A percentile compares a stretch with the other conserved stretches of the same genome.
Evolutionary conservation across 2,113 vertebrate species (phyloP).

Genomic region (Alligator sinensis): DNA sequence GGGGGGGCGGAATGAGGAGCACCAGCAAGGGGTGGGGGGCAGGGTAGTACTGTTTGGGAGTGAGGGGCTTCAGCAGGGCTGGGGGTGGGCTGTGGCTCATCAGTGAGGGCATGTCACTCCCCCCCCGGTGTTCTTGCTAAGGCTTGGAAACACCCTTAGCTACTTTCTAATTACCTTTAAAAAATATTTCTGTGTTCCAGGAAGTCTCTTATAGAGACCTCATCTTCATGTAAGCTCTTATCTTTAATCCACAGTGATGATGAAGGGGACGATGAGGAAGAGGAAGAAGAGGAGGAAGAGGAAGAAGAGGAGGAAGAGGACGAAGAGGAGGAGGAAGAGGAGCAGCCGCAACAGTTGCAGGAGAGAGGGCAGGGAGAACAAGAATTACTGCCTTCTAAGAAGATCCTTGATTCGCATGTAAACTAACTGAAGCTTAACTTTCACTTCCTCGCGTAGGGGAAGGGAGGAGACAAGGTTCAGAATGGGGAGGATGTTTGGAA

Average conservation of each 20-base stretch:
- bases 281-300: conserved; percentile 15
- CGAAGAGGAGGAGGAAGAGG: conserved; percentile 61
- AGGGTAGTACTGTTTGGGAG: too few relatives aligned
- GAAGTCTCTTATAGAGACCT: neutral
- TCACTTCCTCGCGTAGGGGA: neutral
- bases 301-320: conserved; percentile 68
- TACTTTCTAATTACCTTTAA: neutral
- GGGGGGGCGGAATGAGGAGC: too few relatives aligned
- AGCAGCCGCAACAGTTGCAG: conserved; percentile 65
- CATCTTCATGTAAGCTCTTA: neutral
- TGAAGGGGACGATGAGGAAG: conserved; percentile 74
- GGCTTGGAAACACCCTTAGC: neutral
- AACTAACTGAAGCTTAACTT: conserved; percentile 20
- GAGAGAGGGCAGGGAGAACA: conserved; percentile 65
- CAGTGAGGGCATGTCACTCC: too few relatives aligned
- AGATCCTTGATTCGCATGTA: conserved; percentile 69
- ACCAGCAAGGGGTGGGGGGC: too few relatives aligned
- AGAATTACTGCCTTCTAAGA: conserved; percentile 61
- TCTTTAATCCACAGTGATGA: conserved; percentile 73
- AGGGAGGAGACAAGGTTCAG: neutral
- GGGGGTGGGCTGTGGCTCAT: too few relatives aligned
- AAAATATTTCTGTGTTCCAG: neutral
- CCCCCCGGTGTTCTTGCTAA: neutral
- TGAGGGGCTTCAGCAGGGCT: too few relatives aligned
- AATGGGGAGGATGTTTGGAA: neutral